Base-by-base conservation (phyloP, 2,113 vertebrate genomes). In the Zosterops pallidus region DNA sequence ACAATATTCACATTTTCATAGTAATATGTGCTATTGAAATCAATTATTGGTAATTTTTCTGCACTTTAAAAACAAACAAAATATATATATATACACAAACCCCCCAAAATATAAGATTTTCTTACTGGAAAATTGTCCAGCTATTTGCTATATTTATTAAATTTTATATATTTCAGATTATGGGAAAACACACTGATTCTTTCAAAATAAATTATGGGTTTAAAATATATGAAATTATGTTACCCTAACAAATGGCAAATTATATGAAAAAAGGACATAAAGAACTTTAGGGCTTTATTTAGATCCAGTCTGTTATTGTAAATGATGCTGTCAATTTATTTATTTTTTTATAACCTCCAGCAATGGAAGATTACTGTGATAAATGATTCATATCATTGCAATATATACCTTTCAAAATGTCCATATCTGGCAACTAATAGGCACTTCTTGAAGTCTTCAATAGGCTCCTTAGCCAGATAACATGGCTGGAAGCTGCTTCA, bases 341-440 rank as follows among this genome's bases (percentile, higher is more conserved):
- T 96, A 94, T 87, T 89, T 96, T 97, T 94, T 95, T 71, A 94
- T 94, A 97, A 96, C 96, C 97, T 95, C 87, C 65, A 96, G 97
- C 94, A 97, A 95, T 52, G 94, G 90, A 89, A 98, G 93, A 96
- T 97, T 97, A 96, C 97, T 97, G 87, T 97, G 96, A 97, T 96
- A 98, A 97, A 98, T 98, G 96, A 97, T 97, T 98, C 94, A 96
- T 97, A 96, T 95, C 21, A 2, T 53, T 96, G 86, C 80, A 96
- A 92, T 91, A 90, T 85, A 92, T 76, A 97, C 93, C 74, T 96
- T 96, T 94, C 92, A 56, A 89, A 94, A 97, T 97, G 96, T 97
- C 93, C 95, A 91, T 97, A 95, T 97, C 95, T 97, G 91, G 94
- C 89, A 95, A 96, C 86, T 91, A 91, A 95, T 94, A 97, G 81